A percentile compares a stretch with the other conserved stretches of the same genome.
These are phyloP conservation scores for Araneus ventricosus DNA, from an alignment of 1,140 invertebrate genomes.

Conservation along the genomic window DNA sequence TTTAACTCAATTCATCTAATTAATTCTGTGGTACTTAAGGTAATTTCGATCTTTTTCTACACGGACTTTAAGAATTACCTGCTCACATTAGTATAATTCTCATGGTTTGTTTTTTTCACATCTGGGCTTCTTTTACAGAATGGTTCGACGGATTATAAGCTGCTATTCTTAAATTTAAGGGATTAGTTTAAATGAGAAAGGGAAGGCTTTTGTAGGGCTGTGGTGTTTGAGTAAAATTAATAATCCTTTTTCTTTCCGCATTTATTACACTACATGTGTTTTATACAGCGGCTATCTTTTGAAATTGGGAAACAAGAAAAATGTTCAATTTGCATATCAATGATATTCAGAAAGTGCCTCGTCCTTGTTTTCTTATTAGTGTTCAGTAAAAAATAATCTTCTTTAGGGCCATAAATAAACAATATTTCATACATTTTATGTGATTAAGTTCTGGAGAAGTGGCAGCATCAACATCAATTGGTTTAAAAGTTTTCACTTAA, in stretches of 20 bases:
- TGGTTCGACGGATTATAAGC: background rate
- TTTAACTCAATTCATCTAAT: slow-evolving; percentile 2
- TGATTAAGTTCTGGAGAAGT: no score
- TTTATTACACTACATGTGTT: background rate
- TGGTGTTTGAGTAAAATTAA: background rate
- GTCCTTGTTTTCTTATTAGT: background rate
- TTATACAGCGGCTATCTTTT: background rate
- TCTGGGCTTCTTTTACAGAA: background rate
- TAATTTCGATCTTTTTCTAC: slow-evolving; percentile 12
- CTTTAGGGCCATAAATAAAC: background rate
- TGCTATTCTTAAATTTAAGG: background rate
- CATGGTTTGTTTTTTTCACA: background rate
- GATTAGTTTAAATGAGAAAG: background rate
- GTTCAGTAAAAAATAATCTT: background rate
- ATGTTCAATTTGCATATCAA: background rate
- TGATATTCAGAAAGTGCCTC: background rate
- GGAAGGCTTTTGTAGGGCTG: background rate
- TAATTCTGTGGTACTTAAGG: slow-evolving; percentile 11
- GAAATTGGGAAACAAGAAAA: background rate
- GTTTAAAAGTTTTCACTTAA: no score
- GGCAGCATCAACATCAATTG: no score
- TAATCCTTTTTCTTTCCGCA: background rate
- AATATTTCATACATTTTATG: no score
- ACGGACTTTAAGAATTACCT: background rate
- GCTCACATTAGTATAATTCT: slow-evolving; percentile 14